Percentiles rank a stretch among this genome's conserved stretches.
Conservation (phyloP, 2,797 vertebrate genomes). For the Cirrhinus molitorella region DNA sequence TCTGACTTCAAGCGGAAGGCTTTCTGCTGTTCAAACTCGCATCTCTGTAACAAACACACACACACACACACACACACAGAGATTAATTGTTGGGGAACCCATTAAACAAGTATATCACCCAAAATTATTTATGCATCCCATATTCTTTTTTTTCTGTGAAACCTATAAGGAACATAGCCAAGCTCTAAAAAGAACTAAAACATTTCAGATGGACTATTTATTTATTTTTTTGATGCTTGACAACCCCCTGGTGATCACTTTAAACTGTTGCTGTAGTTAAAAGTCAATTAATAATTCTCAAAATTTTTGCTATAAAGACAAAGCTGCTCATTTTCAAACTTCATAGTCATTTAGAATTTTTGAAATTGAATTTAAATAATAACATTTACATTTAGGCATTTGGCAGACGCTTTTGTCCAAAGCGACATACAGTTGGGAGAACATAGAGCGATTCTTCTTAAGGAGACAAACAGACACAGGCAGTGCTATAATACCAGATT, state of each 20-base stretch:
- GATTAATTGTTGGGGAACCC: neutral
- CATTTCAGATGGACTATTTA: neutral
- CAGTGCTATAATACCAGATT: too few relatives aligned
- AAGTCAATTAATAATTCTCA: neutral
- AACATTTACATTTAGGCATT: too few relatives aligned
- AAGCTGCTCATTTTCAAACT: neutral
- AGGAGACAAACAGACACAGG: too few relatives aligned
- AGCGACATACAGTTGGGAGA: too few relatives aligned
- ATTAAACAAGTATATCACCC: neutral
- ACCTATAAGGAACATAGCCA: neutral
- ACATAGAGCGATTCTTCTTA: too few relatives aligned
- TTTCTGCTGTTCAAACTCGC: conserved; percentile 76
- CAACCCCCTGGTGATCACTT: neutral
- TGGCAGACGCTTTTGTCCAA: too few relatives aligned
- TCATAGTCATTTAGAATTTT: too few relatives aligned
- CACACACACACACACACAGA: too few relatives aligned
- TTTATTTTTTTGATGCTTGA: neutral
- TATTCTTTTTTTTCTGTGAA: neutral
- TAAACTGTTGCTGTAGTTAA: neutral
- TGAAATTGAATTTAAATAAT: too few relatives aligned
- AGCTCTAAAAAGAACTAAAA: too few relatives aligned
- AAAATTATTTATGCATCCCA: neutral
- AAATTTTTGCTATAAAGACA: neutral
- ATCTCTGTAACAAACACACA: conserved; percentile 65
- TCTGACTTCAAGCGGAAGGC: conserved; percentile 72